A percentile compares a stretch with the other conserved stretches of the same genome.
phyloP scores from a whole-genome alignment of 2,888 invertebrate genomes.

The Isotomurus palustris region DNA sequence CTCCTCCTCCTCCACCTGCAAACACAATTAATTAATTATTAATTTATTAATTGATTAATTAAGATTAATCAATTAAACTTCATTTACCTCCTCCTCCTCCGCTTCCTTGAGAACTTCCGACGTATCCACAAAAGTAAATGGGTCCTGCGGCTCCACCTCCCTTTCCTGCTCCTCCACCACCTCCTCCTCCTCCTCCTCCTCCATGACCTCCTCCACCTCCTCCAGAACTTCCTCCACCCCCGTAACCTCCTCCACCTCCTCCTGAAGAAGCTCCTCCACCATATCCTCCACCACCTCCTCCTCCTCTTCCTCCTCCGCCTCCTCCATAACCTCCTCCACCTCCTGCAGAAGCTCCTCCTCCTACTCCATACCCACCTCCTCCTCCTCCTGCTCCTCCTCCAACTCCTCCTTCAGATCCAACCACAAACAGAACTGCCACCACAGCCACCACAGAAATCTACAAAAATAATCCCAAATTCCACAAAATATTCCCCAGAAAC shows the following conservation, averaged over 20 bases:
- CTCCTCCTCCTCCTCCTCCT: conserved; percentile 1
- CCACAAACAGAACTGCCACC: background rate
- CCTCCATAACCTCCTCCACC: background rate
- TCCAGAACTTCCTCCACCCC: background rate
- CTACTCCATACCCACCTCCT: background rate
- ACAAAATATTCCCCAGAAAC: too few relatives aligned
- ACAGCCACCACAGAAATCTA: background rate
- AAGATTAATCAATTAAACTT: too few relatives aligned
- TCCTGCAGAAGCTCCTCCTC: background rate
- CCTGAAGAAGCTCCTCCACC: background rate
- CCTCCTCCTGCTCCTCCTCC: background rate
- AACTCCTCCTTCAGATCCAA: background rate
- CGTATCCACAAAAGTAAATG: conserved; percentile 10
- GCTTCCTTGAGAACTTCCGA: background rate
- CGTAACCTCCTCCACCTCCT: background rate
- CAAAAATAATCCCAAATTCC: too few relatives aligned
- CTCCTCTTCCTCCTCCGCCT: background rate
- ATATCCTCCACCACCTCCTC: background rate
- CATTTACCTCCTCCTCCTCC: background rate
- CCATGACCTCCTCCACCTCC: background rate
- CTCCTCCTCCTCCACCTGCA: too few relatives aligned
- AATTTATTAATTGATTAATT: too few relatives aligned
- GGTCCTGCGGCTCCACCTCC: conserved; percentile 3
- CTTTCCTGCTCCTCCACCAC: background rate
- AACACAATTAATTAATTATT: too few relatives aligned